Evolutionary conservation across 2,888 invertebrate genomes (phyloP).

Genomic region (Nysson spinosus): DNA sequence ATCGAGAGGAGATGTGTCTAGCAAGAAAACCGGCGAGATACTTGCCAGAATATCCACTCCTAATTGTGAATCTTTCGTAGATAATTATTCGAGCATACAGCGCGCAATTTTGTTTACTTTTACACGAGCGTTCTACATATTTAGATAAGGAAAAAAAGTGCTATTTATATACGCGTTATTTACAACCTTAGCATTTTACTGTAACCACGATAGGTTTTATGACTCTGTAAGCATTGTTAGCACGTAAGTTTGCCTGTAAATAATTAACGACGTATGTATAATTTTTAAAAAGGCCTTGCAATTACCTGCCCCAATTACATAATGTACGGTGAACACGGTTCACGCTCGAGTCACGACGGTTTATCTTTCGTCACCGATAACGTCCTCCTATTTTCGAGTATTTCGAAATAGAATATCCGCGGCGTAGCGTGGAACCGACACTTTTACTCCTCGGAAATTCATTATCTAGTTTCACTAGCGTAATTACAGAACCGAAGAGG

Average conservation of each 20-base stretch:
- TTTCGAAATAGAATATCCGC: not conserved
- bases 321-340: slow-evolving; percentile 12
- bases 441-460: no score
- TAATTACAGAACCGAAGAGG: not conserved
- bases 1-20: no score
- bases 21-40: no score
- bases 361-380: slow-evolving; percentile 1
- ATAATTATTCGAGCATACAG: slow-evolving; percentile 11
- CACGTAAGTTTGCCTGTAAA: slow-evolving; percentile 53
- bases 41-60: slow-evolving; percentile 13
- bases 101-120: slow-evolving; percentile 48
- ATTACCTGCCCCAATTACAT: slow-evolving; percentile 14
- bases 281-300: slow-evolving; percentile 38
- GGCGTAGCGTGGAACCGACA: no score
- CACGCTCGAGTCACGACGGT: slow-evolving; percentile 6
- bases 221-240: slow-evolving; percentile 48
- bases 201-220: slow-evolving; percentile 44
- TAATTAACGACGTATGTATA: slow-evolving; percentile 45
- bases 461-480: no score
- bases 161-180: slow-evolving; percentile 54
- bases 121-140: slow-evolving; percentile 36
- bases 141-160: slow-evolving; percentile 41
- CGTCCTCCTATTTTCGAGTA: not conserved
- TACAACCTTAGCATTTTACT: slow-evolving; percentile 42
- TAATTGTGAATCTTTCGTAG: slow-evolving; percentile 20